Evolutionary conservation across 1,140 invertebrate species (phyloP), one percentile per base, ranked within the genome.

Genomic region (Nasonia giraulti): DNA sequence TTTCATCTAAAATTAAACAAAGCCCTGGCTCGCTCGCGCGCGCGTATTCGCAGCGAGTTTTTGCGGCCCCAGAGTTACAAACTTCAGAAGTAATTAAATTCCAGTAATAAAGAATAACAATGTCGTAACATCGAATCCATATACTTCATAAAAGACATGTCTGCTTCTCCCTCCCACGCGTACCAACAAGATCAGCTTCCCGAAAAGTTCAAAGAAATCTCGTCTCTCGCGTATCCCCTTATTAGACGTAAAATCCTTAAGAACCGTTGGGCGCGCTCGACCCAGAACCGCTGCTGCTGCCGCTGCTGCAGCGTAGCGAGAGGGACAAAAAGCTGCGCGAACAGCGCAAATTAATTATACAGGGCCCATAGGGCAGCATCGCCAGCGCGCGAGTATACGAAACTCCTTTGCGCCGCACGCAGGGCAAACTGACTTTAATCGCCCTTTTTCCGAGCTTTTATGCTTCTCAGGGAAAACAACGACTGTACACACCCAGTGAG

Each of bases 341-440:
- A 17, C 47, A 73, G 40, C 40, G 69, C 44, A 73, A 81, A 81
- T 73, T 81, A 81, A 81, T 81, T 81, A 81, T 81, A 81, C 80
- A 73, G 44, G 69, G 27, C 44, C 73, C 50, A 44, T 73, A 73
- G 23, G 68, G 44, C 27, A 74, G 31, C 17, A 73, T 40, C 40
- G 73, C 14, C 17, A 20, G 71, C n/a, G 20, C 17, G 37, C 33
- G 20, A 68, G 55, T 23, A 37, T 37, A 80, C 68, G 55, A 69
- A 80, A 80, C 33, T 69, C 20, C 20, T 66, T 79, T 66, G 27
- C 33, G 12, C 23, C 11, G 47, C 27, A 23, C 66, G 37, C 79
- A 78, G 37, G 62, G 47, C 47, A 78, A 50, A 55, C 76, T 79
- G 31, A 66, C 55, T 80, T 69, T 62, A 79, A 66, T 55, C 77